Evolutionary conservation across 2,797 vertebrate genomes (phyloP).

Genomic region (Anguilla obscura): DNA sequence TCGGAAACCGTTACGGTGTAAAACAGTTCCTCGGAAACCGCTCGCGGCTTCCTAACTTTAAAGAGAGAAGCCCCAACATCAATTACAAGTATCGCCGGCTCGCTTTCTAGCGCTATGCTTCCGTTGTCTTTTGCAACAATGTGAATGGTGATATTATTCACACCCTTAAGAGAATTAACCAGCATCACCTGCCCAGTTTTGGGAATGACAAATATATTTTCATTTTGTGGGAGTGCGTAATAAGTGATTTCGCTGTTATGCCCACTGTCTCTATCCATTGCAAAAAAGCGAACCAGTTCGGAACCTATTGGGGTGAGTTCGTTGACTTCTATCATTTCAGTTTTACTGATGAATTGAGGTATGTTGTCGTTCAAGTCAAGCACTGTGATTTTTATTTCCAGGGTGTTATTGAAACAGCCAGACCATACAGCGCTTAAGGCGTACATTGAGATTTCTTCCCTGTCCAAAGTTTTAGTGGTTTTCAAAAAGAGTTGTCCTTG

Average conservation of each 20-base stretch:
- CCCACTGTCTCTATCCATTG: constrained; percentile 67
- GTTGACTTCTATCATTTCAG: constrained; percentile 53
- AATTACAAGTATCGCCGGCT: constrained; percentile 62
- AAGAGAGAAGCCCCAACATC: constrained; percentile 41
- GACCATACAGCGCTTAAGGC: constrained; percentile 58
- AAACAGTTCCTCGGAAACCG: constrained; percentile 63
- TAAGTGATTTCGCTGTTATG: constrained; percentile 66
- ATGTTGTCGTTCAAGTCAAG: constrained; percentile 71
- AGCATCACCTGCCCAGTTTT: constrained; percentile 71
- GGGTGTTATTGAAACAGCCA: constrained; percentile 45
- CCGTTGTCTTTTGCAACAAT: constrained; percentile 67
- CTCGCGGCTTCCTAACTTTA: constrained; percentile 55
- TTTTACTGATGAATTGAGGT: constrained; percentile 59
- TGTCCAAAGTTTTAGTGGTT: constrained; percentile 68
- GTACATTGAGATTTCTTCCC: constrained; percentile 70
- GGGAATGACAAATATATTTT: constrained; percentile 70
- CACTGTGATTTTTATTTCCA: constrained; percentile 65
- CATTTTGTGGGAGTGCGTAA: constrained; percentile 60
- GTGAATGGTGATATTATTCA: constrained; percentile 56
- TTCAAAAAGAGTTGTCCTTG: constrained; percentile 60
- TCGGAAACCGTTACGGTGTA: constrained; percentile 75
- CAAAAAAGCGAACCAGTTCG: constrained; percentile 65
- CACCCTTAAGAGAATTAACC: constrained; percentile 65
- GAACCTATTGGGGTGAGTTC: constrained; percentile 65
- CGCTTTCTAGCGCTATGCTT: constrained; percentile 53